Conservation (phyloP, 2,888 invertebrate species). For the Parnassius mnemosyne region DNA sequence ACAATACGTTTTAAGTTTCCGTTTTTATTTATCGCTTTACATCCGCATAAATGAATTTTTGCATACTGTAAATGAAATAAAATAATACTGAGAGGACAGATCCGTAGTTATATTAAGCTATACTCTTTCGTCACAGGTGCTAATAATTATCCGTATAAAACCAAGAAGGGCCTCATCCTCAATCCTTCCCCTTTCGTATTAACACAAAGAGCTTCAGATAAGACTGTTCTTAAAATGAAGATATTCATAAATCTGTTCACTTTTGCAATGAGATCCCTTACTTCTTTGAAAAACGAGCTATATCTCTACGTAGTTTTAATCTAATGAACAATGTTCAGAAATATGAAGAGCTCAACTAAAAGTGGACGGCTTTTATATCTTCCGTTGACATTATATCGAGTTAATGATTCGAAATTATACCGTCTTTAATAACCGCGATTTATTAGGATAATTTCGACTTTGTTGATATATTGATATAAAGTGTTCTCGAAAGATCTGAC, state of each 20-base stretch:
- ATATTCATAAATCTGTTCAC: conserved; percentile 13
- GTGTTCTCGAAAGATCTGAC: conserved; percentile 1
- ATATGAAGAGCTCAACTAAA: conserved; percentile 6
- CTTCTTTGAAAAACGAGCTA: background rate
- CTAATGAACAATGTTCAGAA: background rate
- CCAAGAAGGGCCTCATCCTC: conserved; percentile 42
- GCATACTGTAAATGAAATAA: background rate
- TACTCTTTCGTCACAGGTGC: conserved; percentile 37
- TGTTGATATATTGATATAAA: conserved; percentile 12
- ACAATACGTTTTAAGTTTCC: too few relatives aligned
- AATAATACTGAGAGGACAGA: conserved; percentile 2
- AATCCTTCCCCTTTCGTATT: conserved; percentile 35
- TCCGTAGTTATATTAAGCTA: background rate
- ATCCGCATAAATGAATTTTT: background rate
- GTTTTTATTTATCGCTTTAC: too few relatives aligned
- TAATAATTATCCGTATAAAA: conserved; percentile 41
- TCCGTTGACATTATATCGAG: conserved; percentile 44
- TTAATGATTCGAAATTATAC: conserved; percentile 52
- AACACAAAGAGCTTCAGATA: conserved; percentile 27
- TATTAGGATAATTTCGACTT: conserved; percentile 48
- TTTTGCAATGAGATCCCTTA: conserved; percentile 11
- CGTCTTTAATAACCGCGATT: conserved; percentile 43
- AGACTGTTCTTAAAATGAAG: conserved; percentile 13
- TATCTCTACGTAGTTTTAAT: background rate
- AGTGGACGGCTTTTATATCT: conserved; percentile 35